Conservation (phyloP, 2,113 vertebrate species). For the Charina bottae region DNA sequence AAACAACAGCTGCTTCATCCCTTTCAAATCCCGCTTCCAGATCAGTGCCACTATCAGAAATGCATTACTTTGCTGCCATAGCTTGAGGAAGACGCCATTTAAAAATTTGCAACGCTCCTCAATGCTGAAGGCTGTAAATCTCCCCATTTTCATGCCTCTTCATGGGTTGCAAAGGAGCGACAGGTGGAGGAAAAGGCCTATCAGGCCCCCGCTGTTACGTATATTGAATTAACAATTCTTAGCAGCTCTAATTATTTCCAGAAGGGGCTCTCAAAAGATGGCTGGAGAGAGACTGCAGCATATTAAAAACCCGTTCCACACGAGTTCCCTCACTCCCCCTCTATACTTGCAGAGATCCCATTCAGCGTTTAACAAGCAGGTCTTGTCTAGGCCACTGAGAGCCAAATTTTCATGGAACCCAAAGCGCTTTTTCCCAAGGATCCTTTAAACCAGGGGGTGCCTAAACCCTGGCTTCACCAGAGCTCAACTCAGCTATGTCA, state of each 20-base stretch:
- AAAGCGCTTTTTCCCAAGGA: not conserved
- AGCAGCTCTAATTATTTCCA: slow-evolving; percentile 33
- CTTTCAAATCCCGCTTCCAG: slow-evolving; percentile 6
- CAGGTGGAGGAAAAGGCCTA: not conserved
- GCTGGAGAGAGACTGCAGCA: slow-evolving; percentile 13
- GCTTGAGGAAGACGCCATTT: slow-evolving; percentile 19
- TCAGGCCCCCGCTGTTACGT: not conserved
- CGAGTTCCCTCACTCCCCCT: slow-evolving; percentile 11
- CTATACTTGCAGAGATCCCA: not conserved
- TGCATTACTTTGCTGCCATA: not conserved
- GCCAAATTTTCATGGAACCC: not conserved
- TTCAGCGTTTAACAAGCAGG: not conserved
- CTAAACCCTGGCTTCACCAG: not conserved
- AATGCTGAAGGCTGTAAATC: slow-evolving; percentile 18
- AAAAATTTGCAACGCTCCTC: slow-evolving; percentile 11
- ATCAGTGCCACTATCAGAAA: not conserved
- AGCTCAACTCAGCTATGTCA: slow-evolving; percentile 4
- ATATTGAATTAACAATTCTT: slow-evolving; percentile 29
- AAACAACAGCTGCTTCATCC: slow-evolving; percentile 11
- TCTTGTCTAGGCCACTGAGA: not conserved
- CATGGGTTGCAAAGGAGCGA: slow-evolving; percentile 17
- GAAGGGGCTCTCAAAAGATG: slow-evolving; percentile 3
- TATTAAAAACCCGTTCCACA: slow-evolving; percentile 30
- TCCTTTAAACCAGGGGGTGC: not conserved
- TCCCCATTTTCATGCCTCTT: slow-evolving; percentile 31